phyloP scores from a whole-genome alignment of 2,888 invertebrate genomes.

The Limnephilus rhombicus region DNA sequence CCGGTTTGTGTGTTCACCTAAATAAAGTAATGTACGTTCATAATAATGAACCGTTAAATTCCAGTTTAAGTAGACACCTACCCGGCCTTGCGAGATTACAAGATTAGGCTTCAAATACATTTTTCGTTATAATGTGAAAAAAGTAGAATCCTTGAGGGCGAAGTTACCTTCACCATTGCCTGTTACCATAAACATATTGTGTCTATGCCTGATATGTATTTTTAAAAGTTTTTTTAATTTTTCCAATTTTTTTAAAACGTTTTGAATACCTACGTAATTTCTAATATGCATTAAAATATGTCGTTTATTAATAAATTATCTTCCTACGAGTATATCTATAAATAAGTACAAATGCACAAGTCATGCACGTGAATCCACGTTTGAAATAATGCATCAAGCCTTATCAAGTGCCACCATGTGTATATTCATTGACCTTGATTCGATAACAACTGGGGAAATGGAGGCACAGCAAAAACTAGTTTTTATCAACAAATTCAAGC shows the following conservation, averaged over 20 bases:
- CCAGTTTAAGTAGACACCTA: too few species aligned
- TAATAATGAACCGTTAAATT: background rate
- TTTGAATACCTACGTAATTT: too few species aligned
- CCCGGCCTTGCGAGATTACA: too few species aligned
- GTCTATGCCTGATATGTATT: too few species aligned
- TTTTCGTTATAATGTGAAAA: too few species aligned
- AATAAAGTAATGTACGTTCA: background rate
- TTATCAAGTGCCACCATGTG: constrained; percentile 1
- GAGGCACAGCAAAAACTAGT: constrained; percentile 10
- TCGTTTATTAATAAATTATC: too few species aligned
- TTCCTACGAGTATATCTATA: background rate
- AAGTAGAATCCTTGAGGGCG: background rate
- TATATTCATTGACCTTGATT: constrained; percentile 29
- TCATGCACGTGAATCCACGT: background rate
- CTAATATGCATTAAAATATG: too few species aligned
- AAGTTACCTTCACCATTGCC: too few species aligned
- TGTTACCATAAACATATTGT: too few species aligned
- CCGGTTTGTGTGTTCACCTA: background rate
- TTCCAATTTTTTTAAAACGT: too few species aligned
- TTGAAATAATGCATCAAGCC: background rate
- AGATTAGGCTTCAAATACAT: too few species aligned
- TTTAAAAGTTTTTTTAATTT: too few species aligned
- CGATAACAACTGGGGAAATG: background rate
- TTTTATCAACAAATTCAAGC: constrained; percentile 37
- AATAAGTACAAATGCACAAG: background rate